Percentiles rank a stretch among this genome's conserved stretches.
These are phyloP conservation scores for Scaptodrosophila latifasciaeformis DNA, from an alignment of 2,888 invertebrate genomes.

Conservation along the genomic window DNA sequence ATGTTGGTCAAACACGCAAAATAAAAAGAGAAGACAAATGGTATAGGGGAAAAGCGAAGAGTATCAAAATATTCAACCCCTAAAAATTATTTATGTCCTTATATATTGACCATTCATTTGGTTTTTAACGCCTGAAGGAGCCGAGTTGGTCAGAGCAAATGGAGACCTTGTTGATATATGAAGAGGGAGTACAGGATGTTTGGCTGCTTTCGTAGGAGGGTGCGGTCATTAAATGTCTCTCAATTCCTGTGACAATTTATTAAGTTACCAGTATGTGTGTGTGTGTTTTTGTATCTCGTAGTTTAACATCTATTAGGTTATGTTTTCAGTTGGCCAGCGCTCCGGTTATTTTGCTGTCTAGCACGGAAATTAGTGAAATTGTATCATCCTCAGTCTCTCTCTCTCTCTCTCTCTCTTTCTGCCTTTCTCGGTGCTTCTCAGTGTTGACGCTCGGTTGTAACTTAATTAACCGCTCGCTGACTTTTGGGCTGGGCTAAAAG, in stretches of 20 bases:
- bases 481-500: conserved; percentile 23
- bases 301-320: conserved; percentile 57
- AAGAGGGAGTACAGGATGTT: too few relatives aligned
- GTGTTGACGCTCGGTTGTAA: conserved; percentile 26
- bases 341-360: conserved; percentile 60
- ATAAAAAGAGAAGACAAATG: conserved; percentile 27
- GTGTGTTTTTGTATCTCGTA: conserved; percentile 16
- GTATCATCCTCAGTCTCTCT: conserved; percentile 43
- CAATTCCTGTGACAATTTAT: conserved; percentile 49
- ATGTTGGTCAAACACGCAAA: conserved; percentile 61
- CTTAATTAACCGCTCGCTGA: conserved; percentile 52
- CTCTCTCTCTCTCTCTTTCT: conserved; percentile 3
- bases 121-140: neutral
- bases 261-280: conserved; percentile 32
- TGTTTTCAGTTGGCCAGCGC: conserved; percentile 27
- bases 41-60: conserved; percentile 12
- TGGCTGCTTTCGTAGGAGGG: too few relatives aligned
- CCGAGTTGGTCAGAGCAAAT: too few relatives aligned
- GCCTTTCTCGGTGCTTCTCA: conserved; percentile 19
- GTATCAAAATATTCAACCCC: conserved; percentile 42
- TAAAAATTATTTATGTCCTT: conserved; percentile 63
- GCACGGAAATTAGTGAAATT: conserved; percentile 66
- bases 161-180: too few relatives aligned
- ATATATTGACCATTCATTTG: conserved; percentile 30
- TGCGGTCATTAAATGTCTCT: too few relatives aligned